Evolutionary conservation across 2,797 vertebrate species (phyloP).

Genomic region (Cyprinella venusta): DNA sequence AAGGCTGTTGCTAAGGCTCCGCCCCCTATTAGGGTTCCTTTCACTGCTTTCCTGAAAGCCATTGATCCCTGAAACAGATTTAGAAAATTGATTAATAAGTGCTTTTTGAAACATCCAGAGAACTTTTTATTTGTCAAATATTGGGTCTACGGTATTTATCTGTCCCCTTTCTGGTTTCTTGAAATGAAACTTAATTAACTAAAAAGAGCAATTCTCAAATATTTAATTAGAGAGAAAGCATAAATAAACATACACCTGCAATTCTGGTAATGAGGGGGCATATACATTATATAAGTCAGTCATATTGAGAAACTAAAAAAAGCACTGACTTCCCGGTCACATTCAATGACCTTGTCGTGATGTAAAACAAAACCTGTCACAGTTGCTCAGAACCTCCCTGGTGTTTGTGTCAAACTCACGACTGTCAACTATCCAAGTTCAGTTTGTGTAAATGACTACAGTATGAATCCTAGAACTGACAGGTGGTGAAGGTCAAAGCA

Average conservation of each 20-base stretch:
- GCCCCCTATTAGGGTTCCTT: constrained; percentile 85
- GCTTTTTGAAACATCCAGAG: not conserved
- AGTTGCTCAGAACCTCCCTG: not conserved
- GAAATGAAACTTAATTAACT: not conserved
- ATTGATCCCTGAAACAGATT: constrained; percentile 74
- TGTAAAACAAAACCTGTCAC: not conserved
- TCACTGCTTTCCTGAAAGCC: constrained; percentile 91
- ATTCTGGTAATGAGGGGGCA: not conserved
- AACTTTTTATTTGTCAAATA: not conserved
- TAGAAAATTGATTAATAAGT: not conserved
- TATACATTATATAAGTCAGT: not conserved
- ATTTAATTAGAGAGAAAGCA: not conserved
- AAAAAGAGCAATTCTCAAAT: not conserved
- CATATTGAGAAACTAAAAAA: not conserved
- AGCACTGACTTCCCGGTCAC: not conserved
- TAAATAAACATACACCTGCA: not conserved
- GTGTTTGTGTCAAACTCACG: constrained; percentile 5
- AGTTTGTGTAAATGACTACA: not conserved
- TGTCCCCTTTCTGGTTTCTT: not conserved
- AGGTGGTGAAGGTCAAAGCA: constrained; percentile 33
- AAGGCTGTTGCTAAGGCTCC: constrained; percentile 84
- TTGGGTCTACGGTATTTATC: no score
- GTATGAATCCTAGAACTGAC: not conserved
- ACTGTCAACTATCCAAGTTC: not conserved
- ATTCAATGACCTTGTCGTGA: not conserved